Conservation (phyloP, 2,797 vertebrate species). For the Podargus strigoides region DNA sequence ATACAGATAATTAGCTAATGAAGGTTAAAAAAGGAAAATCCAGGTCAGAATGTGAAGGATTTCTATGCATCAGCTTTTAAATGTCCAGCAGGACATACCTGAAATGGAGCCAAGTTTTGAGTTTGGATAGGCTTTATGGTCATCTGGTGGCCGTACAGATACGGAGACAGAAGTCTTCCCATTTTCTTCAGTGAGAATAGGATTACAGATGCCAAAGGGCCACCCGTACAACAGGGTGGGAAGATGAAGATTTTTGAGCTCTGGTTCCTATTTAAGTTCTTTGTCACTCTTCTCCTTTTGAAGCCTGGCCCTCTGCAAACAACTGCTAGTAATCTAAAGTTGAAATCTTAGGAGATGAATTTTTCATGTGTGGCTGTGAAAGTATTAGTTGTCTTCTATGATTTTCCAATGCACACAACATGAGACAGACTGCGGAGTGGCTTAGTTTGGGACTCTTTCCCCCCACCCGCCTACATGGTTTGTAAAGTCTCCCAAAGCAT, state of each 20-base stretch:
- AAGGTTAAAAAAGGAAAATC: not conserved
- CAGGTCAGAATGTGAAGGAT: not conserved
- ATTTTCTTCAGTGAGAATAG: not conserved
- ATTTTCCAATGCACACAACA: not conserved
- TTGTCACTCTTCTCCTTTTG: constrained; percentile 49
- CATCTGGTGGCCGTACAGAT: not conserved
- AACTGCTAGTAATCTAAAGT: constrained; percentile 45
- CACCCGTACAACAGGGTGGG: constrained; percentile 16
- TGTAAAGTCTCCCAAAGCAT: not conserved
- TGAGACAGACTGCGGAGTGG: not conserved
- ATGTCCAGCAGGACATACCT: not conserved
- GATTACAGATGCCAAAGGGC: not conserved
- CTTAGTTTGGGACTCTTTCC: not conserved
- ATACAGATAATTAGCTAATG: not conserved
- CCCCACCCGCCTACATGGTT: not conserved
- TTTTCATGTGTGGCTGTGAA: constrained; percentile 21
- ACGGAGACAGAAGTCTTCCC: not conserved
- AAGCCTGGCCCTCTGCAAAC: constrained; percentile 42
- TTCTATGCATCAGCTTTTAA: not conserved
- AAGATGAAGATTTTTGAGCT: constrained; percentile 41
- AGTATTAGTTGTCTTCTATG: not conserved
- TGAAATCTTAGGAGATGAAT: not conserved
- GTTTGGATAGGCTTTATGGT: not conserved
- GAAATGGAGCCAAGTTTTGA: not conserved
- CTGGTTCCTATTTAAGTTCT: constrained; percentile 45